These are phyloP conservation scores for Zootoca vivipara DNA, from an alignment of 2,113 vertebrate species.

Conservation along the genomic window DNA sequence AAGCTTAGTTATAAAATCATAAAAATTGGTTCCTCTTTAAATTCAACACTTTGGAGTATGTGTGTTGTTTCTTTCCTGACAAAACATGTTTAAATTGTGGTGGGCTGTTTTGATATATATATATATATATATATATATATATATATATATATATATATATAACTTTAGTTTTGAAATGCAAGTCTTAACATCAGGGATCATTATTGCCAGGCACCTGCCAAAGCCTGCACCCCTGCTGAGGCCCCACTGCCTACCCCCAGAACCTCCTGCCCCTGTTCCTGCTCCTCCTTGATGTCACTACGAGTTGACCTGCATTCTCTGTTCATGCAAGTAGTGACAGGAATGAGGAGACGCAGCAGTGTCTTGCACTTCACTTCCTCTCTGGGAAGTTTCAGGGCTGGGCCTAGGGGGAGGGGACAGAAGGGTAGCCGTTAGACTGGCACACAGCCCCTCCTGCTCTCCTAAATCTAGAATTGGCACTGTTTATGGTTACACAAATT, in stretches of 20 bases:
- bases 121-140: no score
- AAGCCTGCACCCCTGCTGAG: neutral
- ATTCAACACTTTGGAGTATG: neutral
- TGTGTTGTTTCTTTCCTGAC: neutral
- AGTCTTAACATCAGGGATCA: no score
- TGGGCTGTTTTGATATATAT: no score
- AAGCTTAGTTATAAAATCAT: neutral
- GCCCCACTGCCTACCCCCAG: neutral
- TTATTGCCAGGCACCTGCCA: neutral
- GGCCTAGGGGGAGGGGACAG: neutral
- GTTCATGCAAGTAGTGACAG: neutral
- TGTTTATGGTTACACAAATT: neutral
- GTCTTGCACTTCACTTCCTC: neutral
- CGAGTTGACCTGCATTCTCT: neutral
- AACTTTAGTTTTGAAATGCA: no score
- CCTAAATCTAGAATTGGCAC: neutral
- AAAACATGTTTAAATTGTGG: neutral
- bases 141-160: no score
- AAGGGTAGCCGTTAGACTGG: no score
- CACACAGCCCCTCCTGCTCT: neutral
- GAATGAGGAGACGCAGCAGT: neutral
- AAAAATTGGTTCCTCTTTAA: neutral
- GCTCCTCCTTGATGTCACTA: neutral
- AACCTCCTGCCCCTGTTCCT: neutral
- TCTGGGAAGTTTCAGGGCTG: neutral